Evolutionary conservation across 2,113 vertebrate genomes (phyloP), one percentile per base, ranked within the genome.

Genomic region (Megaceryle torquata): DNA sequence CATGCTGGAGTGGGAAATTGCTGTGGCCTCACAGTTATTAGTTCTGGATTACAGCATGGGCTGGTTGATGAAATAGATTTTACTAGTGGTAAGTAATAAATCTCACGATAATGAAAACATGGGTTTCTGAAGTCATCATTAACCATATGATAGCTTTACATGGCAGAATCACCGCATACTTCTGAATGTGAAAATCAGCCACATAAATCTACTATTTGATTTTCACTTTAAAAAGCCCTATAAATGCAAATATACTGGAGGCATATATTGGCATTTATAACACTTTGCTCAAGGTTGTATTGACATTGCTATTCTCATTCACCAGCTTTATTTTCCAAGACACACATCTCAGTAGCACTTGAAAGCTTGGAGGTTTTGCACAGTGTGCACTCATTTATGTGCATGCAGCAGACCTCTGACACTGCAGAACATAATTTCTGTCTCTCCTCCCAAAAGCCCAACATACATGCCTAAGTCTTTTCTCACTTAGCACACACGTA

Each of bases 201-300:
- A 69, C 33, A 80, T 87, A 93, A 92, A 96, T 95, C 86, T 90
- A 65, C 57, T 78, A 5, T 70, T 87, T 85, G 84, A 82, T 95
- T 94, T 93, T 41, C 74, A 92, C 74, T 95, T 92, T 15, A 80
- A 92, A 96, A 96, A 94, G 5, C 31, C 35, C 74, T 95, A 67
- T 92, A 94, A 93, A 96, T 96, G 92, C 77, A 95, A 97, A 96
- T 95, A 74, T 35, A 81, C 21, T 93, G 71, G n/a, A 75, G 54
- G 19, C 29, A 69, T 48, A 70, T 72, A 65, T 46, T 54, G 72
- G 46, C 67, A 74, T 86, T 92, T 95, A 20, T 86, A 96, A 93
- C 41, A 69, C 88, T 93, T 92, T 54, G 46, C 59, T 78, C 94
- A 93, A 92, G 83, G 93, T 92, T 92, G 48, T 65, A 87, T 50